Conservation (phyloP, 2,113 vertebrate species). For the Eolophus roseicapilla region DNA sequence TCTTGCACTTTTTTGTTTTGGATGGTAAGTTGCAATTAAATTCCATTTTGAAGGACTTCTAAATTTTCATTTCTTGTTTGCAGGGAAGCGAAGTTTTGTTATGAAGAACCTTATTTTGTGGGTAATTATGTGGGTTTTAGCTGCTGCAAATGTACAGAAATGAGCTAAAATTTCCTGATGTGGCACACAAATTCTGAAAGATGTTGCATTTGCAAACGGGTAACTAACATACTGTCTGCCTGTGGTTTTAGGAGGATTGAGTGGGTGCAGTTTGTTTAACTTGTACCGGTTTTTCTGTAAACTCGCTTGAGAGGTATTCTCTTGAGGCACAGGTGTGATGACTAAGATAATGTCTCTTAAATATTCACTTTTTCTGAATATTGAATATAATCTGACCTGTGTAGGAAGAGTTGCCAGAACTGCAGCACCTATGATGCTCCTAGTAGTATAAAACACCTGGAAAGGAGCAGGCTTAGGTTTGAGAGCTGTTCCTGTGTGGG, state of each 20-base stretch:
- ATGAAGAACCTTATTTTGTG: neutral
- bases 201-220: neutral
- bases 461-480: neutral
- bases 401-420: neutral
- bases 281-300: neutral
- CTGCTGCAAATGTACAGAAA: neutral
- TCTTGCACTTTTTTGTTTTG: conserved; percentile 98
- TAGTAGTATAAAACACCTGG: neutral
- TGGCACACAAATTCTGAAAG: neutral
- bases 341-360: neutral
- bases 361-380: neutral
- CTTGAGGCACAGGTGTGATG: neutral
- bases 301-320: neutral
- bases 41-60: neutral
- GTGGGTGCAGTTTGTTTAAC: neutral
- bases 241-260: neutral
- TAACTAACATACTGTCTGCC: neutral
- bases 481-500: neutral
- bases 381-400: neutral
- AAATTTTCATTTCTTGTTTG: neutral
- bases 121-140: neutral
- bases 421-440: neutral
- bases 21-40: conserved; percentile 87
- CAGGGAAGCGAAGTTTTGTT: neutral
- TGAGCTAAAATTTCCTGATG: neutral